These are phyloP conservation scores for Stomorhina lunata DNA, from an alignment of 2,888 invertebrate species.

Conservation along the genomic window DNA sequence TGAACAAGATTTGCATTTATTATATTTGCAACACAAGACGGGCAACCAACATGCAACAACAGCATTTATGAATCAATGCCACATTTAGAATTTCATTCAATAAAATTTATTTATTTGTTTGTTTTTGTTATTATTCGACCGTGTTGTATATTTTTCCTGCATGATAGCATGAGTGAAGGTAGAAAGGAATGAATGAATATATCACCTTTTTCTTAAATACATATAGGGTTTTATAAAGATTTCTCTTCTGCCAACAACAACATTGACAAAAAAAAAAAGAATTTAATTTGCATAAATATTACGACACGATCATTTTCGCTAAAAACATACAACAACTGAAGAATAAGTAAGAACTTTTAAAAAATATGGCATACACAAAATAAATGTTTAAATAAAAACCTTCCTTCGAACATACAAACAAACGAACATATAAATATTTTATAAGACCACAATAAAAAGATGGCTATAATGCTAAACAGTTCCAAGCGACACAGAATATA, in stretches of 20 bases:
- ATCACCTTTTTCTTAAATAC: background rate
- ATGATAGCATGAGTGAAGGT: background rate
- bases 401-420: slow-evolving; percentile 7
- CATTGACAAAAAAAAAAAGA: slow-evolving; percentile 24
- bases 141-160: slow-evolving; percentile 31
- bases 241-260: slow-evolving; percentile 18
- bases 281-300: slow-evolving; percentile 66
- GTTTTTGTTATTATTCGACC: slow-evolving; percentile 52
- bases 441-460: slow-evolving; percentile 27
- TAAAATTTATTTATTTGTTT: slow-evolving; percentile 72
- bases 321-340: slow-evolving; percentile 16
- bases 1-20: slow-evolving; percentile 67
- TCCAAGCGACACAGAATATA: slow-evolving; percentile 4
- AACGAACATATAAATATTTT: slow-evolving; percentile 56
- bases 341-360: slow-evolving; percentile 12
- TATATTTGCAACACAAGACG: slow-evolving; percentile 6
- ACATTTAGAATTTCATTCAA: slow-evolving; percentile 77
- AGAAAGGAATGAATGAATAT: slow-evolving; percentile 20
- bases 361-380: slow-evolving; percentile 61
- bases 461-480: slow-evolving; percentile 57
- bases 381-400: slow-evolving; percentile 55
- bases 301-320: slow-evolving; percentile 50
- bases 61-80: slow-evolving; percentile 78
- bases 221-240: slow-evolving; percentile 4
- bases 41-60: slow-evolving; percentile 24